phyloP scores from a whole-genome alignment of 2,888 invertebrate genomes.

The Caenorhabditis macrosperma region DNA sequence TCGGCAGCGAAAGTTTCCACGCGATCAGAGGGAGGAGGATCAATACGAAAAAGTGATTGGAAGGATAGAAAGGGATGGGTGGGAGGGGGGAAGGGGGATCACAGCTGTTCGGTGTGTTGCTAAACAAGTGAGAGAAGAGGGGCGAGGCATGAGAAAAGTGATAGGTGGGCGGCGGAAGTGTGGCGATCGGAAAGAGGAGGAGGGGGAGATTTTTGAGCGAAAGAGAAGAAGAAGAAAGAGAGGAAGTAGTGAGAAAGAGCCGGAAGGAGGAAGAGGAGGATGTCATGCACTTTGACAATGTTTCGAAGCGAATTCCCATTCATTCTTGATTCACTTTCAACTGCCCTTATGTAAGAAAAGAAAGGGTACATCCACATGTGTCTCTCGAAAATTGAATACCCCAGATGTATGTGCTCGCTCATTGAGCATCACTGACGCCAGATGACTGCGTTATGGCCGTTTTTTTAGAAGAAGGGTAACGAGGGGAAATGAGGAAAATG shows the following conservation, averaged over 20 bases:
- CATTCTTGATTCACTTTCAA: background rate
- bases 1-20: background rate
- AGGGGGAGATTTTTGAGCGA: background rate
- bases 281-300: background rate
- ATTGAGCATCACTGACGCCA: too few relatives aligned
- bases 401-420: too few relatives aligned
- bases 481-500: background rate
- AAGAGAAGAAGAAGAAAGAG: background rate
- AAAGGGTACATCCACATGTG: background rate
- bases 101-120: conserved; percentile 56
- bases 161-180: conserved; percentile 48
- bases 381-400: too few relatives aligned
- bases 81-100: conserved; percentile 8
- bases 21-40: conserved; percentile 13
- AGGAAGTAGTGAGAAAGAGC: background rate
- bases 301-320: background rate
- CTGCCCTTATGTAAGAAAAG: background rate
- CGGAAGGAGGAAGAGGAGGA: background rate
- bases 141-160: conserved; percentile 15
- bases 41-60: conserved; percentile 56
- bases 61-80: too few relatives aligned
- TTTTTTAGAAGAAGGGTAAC: background rate
- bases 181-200: conserved; percentile 5
- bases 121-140: conserved; percentile 38
- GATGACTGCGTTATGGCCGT: too few relatives aligned